Base-by-base conservation (phyloP, 2,797 vertebrate species). In the Poecilia velifera region DNA sequence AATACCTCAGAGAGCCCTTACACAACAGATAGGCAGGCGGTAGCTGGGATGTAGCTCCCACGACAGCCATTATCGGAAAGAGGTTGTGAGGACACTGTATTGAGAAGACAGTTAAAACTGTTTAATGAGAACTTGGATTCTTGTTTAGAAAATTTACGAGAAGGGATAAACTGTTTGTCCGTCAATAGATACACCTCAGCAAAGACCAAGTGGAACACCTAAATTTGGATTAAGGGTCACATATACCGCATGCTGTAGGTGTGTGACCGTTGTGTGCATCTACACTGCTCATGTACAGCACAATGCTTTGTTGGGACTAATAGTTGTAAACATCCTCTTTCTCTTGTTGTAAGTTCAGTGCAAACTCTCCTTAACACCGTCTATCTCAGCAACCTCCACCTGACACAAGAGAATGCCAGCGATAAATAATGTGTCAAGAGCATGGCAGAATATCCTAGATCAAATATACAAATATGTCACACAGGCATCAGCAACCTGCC, bases 391-490 rank as follows among this genome's bases (percentile, higher is more conserved):
- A 95, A 91, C 90, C 93, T 95, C 93, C 92, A 80, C 34, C 85
- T 93, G 88, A 90, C 92, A 94, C 90, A 84, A 79, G 49, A 86
- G 84, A 90, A 90, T 86, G 82, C 79, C 79, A 87, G 82, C 82
- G 92, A 95, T 93, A 94, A 95, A 95, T 95, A 93, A 85, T 85
- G 76, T 77, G 14, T 74, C 73, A 83, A 81, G 76, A 92, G 87
- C 87, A 81, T 83, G 84, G 90, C 84, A 76, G 85, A 91, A 90
- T 92, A 92, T 91, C 82, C 84, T 13, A 51, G 85, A 93, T 94
- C 89, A 94, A 95, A 94, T 91, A 93, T 90, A 95, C 90, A 94
- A 92, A 93, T 93, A 80, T 93, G 83, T 87, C 93, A 91, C 89
- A 91, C 90, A 84, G 87, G 93, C 92, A 93, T 94, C 91, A 94